Percentiles rank a stretch among this genome's conserved stretches.
Evolutionary conservation across 1,140 invertebrate genomes (phyloP).

Genomic region (Eubasilissa regina): DNA sequence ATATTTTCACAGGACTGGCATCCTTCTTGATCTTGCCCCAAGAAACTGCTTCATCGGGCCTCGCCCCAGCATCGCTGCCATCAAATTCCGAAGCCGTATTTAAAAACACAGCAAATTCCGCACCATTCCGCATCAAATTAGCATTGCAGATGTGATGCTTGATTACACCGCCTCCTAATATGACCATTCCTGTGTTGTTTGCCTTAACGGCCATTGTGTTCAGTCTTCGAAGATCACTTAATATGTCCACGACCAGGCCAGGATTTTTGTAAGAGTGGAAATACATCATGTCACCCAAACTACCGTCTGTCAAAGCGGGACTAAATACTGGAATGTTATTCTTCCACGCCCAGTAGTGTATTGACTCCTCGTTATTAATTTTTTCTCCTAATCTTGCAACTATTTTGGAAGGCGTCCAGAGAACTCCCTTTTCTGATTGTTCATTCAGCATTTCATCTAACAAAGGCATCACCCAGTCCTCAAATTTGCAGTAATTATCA

Average conservation of each 20-base stretch:
- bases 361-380: slow-evolving; percentile 93
- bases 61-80: slow-evolving; percentile 97
- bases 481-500: slow-evolving; percentile 98
- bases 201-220: slow-evolving; percentile 98
- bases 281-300: slow-evolving; percentile 99
- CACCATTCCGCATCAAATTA: slow-evolving; percentile 99
- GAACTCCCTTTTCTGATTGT: slow-evolving; percentile 81
- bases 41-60: slow-evolving; percentile 97
- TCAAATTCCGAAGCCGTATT: slow-evolving; percentile 99
- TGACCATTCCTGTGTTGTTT: slow-evolving; percentile 95
- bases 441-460: slow-evolving; percentile 93
- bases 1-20: slow-evolving; percentile 95
- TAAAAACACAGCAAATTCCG: slow-evolving; percentile 95
- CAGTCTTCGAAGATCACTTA: slow-evolving; percentile 91
- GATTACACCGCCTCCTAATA: slow-evolving; percentile 96
- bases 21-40: slow-evolving; percentile 97
- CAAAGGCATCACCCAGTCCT: slow-evolving; percentile 97
- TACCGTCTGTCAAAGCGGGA: slow-evolving; percentile 98
- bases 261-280: slow-evolving; percentile 97
- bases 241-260: slow-evolving; percentile 94
- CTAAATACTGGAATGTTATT: slow-evolving; percentile 99
- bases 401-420: slow-evolving; percentile 96
- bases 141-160: slow-evolving; percentile 99
- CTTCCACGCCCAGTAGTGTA: slow-evolving; percentile 98
- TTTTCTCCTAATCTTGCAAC: slow-evolving; percentile 87